A percentile compares a stretch with the other conserved stretches of the same genome.
phyloP scores from a whole-genome alignment of 2,113 vertebrate genomes.

The Rhizomys pruinosus region DNA sequence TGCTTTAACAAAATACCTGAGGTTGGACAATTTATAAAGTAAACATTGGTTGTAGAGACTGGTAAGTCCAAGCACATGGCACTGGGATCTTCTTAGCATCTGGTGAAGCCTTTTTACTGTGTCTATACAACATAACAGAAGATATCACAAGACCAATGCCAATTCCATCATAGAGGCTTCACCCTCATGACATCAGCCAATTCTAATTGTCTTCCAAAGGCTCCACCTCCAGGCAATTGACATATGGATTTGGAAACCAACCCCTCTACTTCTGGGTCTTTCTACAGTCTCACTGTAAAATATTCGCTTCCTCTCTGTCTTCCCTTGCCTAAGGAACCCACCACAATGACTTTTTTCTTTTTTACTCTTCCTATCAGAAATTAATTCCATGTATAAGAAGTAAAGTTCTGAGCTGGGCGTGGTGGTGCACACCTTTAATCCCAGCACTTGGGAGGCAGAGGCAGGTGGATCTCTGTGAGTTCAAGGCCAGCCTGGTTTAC shows the following conservation, averaged over 20 bases:
- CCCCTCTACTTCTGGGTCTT: background rate
- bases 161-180: background rate
- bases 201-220: background rate
- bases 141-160: background rate
- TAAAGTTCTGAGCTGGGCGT: background rate
- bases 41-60: background rate
- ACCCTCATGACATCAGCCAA: background rate
- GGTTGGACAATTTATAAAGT: background rate
- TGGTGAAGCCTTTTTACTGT: background rate
- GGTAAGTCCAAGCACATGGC: no score
- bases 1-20: background rate
- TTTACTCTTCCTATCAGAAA: background rate
- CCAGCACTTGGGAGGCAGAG: no score
- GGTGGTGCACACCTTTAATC: no score
- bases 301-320: background rate
- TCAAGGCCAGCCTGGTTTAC: no score
- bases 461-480: no score
- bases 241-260: background rate
- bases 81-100: background rate
- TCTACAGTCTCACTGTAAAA: background rate
- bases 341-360: no score
- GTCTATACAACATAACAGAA: background rate
- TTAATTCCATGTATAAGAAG: background rate
- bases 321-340: background rate
- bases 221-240: background rate